Percentiles rank a stretch among this genome's conserved stretches.
Conservation (phyloP, 2,888 invertebrate genomes). For the Cosmopolites sordidus region DNA sequence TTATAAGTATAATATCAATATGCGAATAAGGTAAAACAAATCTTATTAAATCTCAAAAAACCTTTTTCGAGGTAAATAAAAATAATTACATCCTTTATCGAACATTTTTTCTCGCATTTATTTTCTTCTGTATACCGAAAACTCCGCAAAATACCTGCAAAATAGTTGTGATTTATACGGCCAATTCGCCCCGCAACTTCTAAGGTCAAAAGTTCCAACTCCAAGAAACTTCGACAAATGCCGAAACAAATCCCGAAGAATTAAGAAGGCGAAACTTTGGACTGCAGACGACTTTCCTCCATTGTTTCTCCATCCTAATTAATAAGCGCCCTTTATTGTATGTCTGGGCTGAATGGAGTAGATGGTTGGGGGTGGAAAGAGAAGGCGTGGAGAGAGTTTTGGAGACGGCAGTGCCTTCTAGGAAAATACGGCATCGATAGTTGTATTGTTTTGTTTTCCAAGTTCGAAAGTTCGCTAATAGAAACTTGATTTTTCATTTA, state of each 20-base stretch:
- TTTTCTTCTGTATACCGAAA: no score
- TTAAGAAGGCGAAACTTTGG: slow-evolving; percentile 17
- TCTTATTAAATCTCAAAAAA: no score
- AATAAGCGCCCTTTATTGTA: slow-evolving; percentile 13
- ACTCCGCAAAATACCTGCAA: neutral
- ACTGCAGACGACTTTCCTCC: slow-evolving; percentile 6
- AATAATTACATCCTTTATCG: no score
- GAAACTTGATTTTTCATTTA: no score
- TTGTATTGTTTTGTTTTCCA: no score
- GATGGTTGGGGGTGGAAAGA: neutral
- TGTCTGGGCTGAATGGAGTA: neutral
- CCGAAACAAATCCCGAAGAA: slow-evolving; percentile 11
- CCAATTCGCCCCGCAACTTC: neutral
- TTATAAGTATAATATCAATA: no score
- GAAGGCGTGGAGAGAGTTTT: neutral
- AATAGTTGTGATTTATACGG: neutral
- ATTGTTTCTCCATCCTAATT: slow-evolving; percentile 23
- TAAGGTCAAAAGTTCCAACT: neutral
- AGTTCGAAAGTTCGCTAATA: no score
- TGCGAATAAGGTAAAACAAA: no score
- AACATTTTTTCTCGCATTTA: no score
- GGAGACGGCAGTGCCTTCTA: no score
- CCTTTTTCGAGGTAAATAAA: no score
- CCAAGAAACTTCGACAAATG: slow-evolving; percentile 12
- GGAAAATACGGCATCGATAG: no score